Percentiles rank a stretch among this genome's conserved stretches.
These are phyloP conservation scores for Brachionus rubens DNA, from an alignment of 1,140 invertebrate genomes.

Conservation along the genomic window DNA sequence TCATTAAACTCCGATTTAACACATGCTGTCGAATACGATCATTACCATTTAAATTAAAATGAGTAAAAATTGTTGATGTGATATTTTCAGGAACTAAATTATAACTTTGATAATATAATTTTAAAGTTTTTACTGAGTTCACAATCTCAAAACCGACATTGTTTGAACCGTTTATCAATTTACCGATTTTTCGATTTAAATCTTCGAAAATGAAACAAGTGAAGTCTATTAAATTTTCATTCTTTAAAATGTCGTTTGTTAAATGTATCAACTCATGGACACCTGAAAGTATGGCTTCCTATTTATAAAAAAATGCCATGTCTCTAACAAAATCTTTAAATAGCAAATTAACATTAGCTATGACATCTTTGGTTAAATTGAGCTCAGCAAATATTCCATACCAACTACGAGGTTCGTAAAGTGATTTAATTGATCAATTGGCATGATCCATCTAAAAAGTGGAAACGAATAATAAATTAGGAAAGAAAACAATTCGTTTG, in stretches of 20 bases:
- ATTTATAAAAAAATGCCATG: not conserved
- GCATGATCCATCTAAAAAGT: not conserved
- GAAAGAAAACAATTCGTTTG: not conserved
- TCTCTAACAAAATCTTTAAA: constrained; percentile 17
- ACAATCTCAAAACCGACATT: not conserved
- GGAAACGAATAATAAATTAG: not conserved
- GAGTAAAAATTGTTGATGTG: not conserved
- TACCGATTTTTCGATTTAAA: not conserved
- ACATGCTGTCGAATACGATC: too few relatives aligned
- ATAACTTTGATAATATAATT: not conserved
- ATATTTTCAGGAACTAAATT: not conserved
- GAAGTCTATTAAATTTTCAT: not conserved
- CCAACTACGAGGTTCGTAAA: not conserved
- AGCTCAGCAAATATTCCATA: not conserved
- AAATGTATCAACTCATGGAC: not conserved
- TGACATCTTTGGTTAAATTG: not conserved
- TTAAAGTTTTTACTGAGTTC: not conserved
- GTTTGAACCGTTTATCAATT: not conserved
- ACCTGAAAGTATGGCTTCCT: not conserved
- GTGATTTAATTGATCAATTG: not conserved
- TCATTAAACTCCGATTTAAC: too few relatives aligned
- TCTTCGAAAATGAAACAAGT: not conserved
- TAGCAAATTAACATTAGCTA: not conserved
- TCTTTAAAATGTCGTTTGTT: not conserved
- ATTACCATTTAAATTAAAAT: too few relatives aligned